Evolutionary conservation across 2,888 invertebrate genomes (phyloP).

Genomic region (Allophyes oxyacanthae): DNA sequence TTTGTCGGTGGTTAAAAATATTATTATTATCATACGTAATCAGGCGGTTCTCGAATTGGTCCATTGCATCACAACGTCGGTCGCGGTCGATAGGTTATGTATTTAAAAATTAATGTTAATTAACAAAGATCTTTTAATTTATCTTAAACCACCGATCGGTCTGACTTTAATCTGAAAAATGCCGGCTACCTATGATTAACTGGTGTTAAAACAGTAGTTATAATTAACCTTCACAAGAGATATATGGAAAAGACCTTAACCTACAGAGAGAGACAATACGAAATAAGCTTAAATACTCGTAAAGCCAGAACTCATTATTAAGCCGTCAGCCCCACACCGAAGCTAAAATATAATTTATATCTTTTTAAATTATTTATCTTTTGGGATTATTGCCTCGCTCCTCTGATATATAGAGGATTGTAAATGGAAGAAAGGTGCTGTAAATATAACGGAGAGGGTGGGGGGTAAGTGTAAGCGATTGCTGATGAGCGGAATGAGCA

Average conservation of each 20-base stretch:
- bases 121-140: no score
- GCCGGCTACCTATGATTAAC: no score
- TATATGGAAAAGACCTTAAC: conserved; percentile 4
- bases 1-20: no score
- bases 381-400: conserved; percentile 14
- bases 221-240: conserved; percentile 15
- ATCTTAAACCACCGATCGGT: no score
- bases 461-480: conserved; percentile 7
- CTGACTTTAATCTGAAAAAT: no score
- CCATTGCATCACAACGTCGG: no score
- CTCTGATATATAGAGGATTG: conserved; percentile 23
- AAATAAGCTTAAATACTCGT: conserved; percentile 15
- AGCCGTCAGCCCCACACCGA: conserved; percentile 16
- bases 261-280: conserved; percentile 25
- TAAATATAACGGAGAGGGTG: conserved; percentile 5
- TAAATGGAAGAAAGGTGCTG: conserved; percentile 10
- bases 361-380: conserved; percentile 38
- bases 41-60: no score
- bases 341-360: conserved; percentile 39
- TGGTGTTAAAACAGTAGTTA: conserved; percentile 4
- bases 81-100: no score
- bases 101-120: no score
- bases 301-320: conserved; percentile 35
- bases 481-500: neutral
- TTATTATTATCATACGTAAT: no score